Evolutionary conservation across 2,113 vertebrate genomes (phyloP).

Genomic region (Oncorhynchus kisutch): DNA sequence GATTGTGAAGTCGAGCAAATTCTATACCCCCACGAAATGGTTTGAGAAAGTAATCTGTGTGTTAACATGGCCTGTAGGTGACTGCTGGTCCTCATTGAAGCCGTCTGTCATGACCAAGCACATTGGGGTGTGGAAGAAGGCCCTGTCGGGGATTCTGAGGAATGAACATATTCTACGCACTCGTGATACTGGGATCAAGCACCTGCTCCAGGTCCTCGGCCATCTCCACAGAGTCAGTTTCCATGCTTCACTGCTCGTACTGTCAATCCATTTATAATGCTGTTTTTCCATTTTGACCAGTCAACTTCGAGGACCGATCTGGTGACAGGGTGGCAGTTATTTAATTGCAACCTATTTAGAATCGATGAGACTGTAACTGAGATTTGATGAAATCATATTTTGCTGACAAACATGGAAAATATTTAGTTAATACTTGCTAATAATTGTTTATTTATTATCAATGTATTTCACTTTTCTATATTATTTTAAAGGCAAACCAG

Average conservation of each 20-base stretch:
- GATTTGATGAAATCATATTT: not conserved
- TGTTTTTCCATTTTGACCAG: too few relatives aligned
- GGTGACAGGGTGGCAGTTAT: not conserved
- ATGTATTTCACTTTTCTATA: not conserved
- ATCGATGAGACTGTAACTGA: not conserved
- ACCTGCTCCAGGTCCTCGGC: slow-evolving; percentile 53
- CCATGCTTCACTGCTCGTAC: not conserved
- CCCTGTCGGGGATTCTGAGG: slow-evolving; percentile 33
- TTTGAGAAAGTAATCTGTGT: not conserved
- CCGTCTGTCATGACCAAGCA: slow-evolving; percentile 31
- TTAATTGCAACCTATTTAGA: not conserved
- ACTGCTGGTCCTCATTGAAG: slow-evolving; percentile 51
- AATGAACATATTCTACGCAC: accelerated
- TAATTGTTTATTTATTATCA: not conserved
- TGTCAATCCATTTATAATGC: not conserved
- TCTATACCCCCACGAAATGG: too few relatives aligned
- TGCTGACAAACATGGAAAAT: not conserved
- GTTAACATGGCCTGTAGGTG: slow-evolving; percentile 28
- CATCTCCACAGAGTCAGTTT: slow-evolving; percentile 53
- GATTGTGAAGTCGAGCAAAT: not conserved
- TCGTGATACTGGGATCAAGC: slow-evolving; percentile 18
- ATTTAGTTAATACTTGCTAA: not conserved
- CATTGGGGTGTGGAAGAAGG: slow-evolving; percentile 52
- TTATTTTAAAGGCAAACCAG: slow-evolving; percentile 48
- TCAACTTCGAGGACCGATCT: too few relatives aligned